phyloP scores from a whole-genome alignment of 2,113 vertebrate species.

The Eclectus roratus region DNA sequence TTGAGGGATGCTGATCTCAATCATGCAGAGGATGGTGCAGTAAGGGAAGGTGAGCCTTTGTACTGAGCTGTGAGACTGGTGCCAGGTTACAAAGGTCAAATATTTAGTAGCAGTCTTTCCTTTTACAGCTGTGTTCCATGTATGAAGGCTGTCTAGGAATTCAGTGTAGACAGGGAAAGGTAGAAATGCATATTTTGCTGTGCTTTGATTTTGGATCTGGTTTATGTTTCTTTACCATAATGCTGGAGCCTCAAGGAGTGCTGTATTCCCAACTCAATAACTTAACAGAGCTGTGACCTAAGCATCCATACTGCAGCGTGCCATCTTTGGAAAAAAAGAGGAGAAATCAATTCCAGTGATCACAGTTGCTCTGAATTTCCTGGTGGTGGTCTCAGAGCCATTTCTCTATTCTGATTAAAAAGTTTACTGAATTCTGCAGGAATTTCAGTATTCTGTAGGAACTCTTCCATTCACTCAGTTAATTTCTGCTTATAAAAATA shows the following conservation, averaged over 20 bases:
- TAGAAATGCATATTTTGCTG: neutral
- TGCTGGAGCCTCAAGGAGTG: fast-evolving
- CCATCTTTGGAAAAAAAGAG: neutral
- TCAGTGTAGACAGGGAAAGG: neutral
- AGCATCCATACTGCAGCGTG: neutral
- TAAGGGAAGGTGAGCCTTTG: neutral
- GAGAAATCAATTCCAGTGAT: neutral
- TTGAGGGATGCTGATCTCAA: neutral
- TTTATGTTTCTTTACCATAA: neutral
- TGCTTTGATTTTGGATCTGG: neutral
- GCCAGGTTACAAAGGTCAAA: neutral
- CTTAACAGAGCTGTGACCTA: neutral
- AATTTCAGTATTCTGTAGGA: neutral
- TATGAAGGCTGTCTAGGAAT: neutral
- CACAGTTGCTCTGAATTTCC: neutral
- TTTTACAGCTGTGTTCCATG: neutral
- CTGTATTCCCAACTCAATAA: neutral
- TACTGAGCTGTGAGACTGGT: neutral
- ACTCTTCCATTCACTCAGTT: neutral
- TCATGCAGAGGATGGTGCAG: neutral
- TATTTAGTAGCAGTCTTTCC: neutral
- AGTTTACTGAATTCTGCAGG: neutral
- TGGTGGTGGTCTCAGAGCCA: neutral
- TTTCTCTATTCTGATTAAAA: neutral
- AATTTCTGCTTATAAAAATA: neutral